Evolutionary conservation across 1,140 invertebrate species (phyloP).

Genomic region (Drosophila varians): DNA sequence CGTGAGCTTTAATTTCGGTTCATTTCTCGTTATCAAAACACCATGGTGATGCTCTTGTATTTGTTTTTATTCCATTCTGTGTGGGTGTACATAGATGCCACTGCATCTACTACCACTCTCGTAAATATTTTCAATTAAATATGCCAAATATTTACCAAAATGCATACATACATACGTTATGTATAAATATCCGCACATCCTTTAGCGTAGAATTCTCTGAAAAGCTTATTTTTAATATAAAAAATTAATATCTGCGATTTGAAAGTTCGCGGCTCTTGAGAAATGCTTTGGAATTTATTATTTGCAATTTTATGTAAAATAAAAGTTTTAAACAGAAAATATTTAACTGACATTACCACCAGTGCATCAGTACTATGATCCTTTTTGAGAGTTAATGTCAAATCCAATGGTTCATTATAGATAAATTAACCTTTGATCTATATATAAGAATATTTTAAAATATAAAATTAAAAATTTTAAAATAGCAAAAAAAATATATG

Average conservation of each 20-base stretch:
- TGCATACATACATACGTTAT: conserved; percentile 3
- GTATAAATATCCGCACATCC: background rate
- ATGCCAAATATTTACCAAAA: conserved; percentile 52
- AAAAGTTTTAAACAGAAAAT: conserved; percentile 4
- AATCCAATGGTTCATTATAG: too few relatives aligned
- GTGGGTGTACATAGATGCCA: conserved; percentile 16
- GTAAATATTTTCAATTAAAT: conserved; percentile 80
- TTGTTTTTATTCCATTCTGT: conserved; percentile 60
- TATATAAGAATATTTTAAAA: too few relatives aligned
- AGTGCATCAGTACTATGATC: too few relatives aligned
- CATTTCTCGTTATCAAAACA: conserved; percentile 81
- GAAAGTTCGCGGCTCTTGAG: background rate
- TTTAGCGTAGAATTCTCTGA: conserved; percentile 15
- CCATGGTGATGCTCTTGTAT: conserved; percentile 55
- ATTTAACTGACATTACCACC: too few relatives aligned
- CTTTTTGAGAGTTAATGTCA: too few relatives aligned
- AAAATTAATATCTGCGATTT: conserved; percentile 16
- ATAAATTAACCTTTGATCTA: too few relatives aligned
- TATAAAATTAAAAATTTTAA: too few relatives aligned
- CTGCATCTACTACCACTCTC: conserved; percentile 17
- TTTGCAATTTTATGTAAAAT: conserved; percentile 5
- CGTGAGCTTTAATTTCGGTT: conserved; percentile 78
- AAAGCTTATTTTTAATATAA: conserved; percentile 31
- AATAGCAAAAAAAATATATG: background rate
- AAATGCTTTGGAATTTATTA: conserved; percentile 9